Percentiles rank a stretch among this genome's conserved stretches.
Evolutionary conservation across 2,797 vertebrate species (phyloP).

Genomic region (Pangasius mekongensis): DNA sequence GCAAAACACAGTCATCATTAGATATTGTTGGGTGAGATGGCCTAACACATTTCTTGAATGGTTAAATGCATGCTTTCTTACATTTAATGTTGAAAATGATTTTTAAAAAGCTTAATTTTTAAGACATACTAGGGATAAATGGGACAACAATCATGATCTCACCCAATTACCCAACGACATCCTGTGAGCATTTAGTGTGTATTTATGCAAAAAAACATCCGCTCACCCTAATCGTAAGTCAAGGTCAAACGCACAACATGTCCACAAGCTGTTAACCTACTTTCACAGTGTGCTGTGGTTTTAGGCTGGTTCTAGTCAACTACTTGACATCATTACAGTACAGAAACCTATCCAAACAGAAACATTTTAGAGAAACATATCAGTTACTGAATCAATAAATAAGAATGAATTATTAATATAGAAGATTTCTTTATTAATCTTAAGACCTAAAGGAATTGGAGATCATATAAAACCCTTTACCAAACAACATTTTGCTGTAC

Average conservation of each 20-base stretch:
- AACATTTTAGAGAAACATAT: background rate
- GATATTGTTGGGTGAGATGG: background rate
- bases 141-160: background rate
- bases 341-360: background rate
- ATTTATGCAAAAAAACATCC: background rate
- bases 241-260: background rate
- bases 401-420: background rate
- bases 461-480: background rate
- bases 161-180: background rate
- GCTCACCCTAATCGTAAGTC: background rate
- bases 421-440: background rate
- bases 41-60: background rate
- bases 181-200: background rate
- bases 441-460: background rate
- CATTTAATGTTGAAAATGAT: background rate
- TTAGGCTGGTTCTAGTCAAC: background rate
- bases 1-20: no score
- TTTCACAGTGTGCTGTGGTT: background rate
- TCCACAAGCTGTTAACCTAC: background rate
- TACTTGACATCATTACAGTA: background rate
- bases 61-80: background rate
- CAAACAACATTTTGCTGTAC: background rate
- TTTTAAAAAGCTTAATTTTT: background rate
- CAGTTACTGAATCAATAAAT: background rate
- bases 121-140: background rate